These are phyloP conservation scores for Gryllus longicercus DNA, from an alignment of 2,888 invertebrate species.

Conservation along the genomic window DNA sequence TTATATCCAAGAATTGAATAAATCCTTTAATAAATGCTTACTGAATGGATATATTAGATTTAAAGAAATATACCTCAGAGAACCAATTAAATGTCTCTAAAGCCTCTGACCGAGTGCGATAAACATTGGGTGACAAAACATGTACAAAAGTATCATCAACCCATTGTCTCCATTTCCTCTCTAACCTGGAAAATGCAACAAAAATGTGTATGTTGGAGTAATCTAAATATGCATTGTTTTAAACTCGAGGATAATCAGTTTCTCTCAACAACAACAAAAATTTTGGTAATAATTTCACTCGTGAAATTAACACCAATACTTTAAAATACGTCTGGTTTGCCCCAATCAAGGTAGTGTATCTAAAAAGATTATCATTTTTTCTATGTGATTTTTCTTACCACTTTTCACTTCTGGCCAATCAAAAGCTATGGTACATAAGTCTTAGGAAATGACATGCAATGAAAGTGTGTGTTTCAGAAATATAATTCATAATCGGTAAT, in stretches of 20 bases:
- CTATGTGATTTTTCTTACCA: too few relatives aligned
- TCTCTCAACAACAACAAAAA: constrained; percentile 11
- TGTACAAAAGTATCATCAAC: constrained; percentile 88
- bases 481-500: too few relatives aligned
- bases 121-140: constrained; percentile 93
- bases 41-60: too few relatives aligned
- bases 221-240: background rate
- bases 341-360: too few relatives aligned
- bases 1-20: background rate
- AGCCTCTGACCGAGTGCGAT: constrained; percentile 79
- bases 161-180: constrained; percentile 95
- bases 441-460: too few relatives aligned
- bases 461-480: too few relatives aligned
- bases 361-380: too few relatives aligned
- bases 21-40: background rate
- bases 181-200: constrained; percentile 63
- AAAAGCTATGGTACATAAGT: too few relatives aligned
- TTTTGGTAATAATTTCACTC: background rate
- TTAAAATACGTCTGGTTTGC: too few relatives aligned
- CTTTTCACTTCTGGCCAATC: too few relatives aligned
- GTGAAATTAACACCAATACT: too few relatives aligned
- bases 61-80: constrained; percentile 56
- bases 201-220: background rate
- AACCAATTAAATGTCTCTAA: constrained; percentile 93
- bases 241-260: background rate